Evolutionary conservation across 2,113 vertebrate genomes (phyloP), one percentile per base, ranked within the genome.

Genomic region (Zapus hudsonius): DNA sequence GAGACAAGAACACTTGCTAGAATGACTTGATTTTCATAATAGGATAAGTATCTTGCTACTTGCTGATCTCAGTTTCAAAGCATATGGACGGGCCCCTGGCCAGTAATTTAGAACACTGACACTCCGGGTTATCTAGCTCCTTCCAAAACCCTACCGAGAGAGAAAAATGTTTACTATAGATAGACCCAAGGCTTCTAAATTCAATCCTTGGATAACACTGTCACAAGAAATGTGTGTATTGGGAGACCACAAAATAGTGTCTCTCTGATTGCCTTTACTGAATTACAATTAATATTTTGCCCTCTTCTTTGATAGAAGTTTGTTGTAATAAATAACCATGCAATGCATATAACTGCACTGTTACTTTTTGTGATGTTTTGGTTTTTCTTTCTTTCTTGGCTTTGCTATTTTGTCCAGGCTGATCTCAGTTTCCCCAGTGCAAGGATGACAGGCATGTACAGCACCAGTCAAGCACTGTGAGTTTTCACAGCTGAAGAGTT

Each of bases 111-210:
- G 72, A 91, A 94, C 55, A 69, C 55, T 36, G 91, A 75, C 90
- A 82, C 85, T 95, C 69, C 88, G 94, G 90, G 87, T 93, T 84
- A 84, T 59, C 67, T 10, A 79, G 20, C 15, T 63, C 64, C 31
- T 95, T 97, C 90, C 90, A 97, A 96, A 78, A 55, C 84, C 81
- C 87, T 52, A 84, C 76, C 59, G 57, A 92, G 81, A 89, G 42
- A 88, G 76, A 96, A 95, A 70, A 95, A 70, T 66, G 13, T 92
- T 87, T 73, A 64, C 66, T 59, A 42, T 93, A 59, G 20, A 73
- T 13, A 63, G 69, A 67, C 84, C 20, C 42, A 91, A 91, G 67
- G 10, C 33, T 91, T 87, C 86, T 63, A 91, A 74, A 95, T 38
- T 69, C 87, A 89, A 31, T 81, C 13, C 15, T 64, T 89, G 47